Conservation (phyloP, 2,113 vertebrate genomes). For the Odobenus rosmarus region DNA sequence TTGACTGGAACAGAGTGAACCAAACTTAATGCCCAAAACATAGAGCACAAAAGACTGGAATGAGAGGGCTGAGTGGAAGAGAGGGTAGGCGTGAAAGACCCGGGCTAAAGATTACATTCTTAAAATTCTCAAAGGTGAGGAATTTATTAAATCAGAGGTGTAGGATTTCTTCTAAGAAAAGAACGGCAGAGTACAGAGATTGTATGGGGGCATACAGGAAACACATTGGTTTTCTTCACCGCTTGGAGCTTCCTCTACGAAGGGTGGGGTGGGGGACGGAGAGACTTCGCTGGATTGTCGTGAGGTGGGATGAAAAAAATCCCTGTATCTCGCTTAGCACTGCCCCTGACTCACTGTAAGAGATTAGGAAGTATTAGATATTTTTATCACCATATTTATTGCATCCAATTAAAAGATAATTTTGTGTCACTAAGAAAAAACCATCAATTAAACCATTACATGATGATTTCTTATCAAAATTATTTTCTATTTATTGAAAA, state of each 20-base stretch:
- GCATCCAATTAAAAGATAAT: not conserved
- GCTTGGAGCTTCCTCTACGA: not conserved
- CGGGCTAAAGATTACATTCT: not conserved
- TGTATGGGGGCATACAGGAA: not conserved
- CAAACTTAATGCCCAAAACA: not conserved
- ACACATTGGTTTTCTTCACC: not conserved
- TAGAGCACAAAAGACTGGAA: not conserved
- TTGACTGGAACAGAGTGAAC: not conserved
- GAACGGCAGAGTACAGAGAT: not conserved
- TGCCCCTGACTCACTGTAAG: not conserved
- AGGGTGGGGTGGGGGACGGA: not conserved
- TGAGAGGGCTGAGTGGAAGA: not conserved
- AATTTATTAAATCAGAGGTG: constrained; percentile 30
- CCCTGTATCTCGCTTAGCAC: not conserved
- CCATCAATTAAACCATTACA: not conserved
- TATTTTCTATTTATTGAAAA: constrained; percentile 49
- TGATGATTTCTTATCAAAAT: constrained; percentile 9
- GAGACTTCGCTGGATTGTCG: not conserved
- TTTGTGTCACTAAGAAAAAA: constrained; percentile 2
- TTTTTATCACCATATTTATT: not conserved
- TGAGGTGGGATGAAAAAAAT: constrained; percentile 18
- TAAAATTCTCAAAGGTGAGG: not conserved
- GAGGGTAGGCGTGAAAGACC: not conserved
- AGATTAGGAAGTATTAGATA: not conserved
- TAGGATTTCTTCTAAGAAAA: not conserved